These are phyloP conservation scores for Xiphydria camelus DNA, from an alignment of 2,888 invertebrate species.

Conservation along the genomic window DNA sequence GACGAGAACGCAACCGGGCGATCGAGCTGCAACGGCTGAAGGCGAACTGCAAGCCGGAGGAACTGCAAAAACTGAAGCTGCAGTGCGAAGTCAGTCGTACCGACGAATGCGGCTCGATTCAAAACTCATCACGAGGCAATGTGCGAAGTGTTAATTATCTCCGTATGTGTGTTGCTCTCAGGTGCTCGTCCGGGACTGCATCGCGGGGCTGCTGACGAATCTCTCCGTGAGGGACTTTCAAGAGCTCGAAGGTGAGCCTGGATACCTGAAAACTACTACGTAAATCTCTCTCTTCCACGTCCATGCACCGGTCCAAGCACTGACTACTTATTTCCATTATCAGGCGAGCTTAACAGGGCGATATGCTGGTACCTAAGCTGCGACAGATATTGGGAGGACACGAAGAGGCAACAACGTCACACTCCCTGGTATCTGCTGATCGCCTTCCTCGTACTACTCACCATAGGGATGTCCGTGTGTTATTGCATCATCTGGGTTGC, in stretches of 20 bases:
- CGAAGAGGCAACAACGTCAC: slow-evolving; percentile 71
- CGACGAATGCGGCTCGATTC: no score
- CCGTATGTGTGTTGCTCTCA: slow-evolving; percentile 50
- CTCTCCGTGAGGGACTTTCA: slow-evolving; percentile 82
- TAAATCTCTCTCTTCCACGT: no score
- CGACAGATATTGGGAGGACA: slow-evolving; percentile 89
- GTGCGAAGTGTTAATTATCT: no score
- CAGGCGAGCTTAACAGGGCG: slow-evolving; percentile 85
- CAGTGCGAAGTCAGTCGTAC: slow-evolving; percentile 65
- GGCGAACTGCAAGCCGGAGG: slow-evolving; percentile 80
- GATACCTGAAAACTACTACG: no score
- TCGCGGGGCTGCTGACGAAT: slow-evolving; percentile 78
- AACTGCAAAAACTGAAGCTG: slow-evolving; percentile 72
- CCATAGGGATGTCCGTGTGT: slow-evolving; percentile 83
- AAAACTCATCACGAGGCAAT: no score
- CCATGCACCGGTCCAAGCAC: not conserved
- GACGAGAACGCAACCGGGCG: slow-evolving; percentile 66
- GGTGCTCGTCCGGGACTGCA: slow-evolving; percentile 79
- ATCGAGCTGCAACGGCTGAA: slow-evolving; percentile 72
- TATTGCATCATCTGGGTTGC: slow-evolving; percentile 92
- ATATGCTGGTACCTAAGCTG: slow-evolving; percentile 93
- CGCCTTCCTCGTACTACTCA: slow-evolving; percentile 78
- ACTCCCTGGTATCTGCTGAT: slow-evolving; percentile 82
- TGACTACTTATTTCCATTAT: not conserved
- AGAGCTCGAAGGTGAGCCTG: slow-evolving; percentile 88